phyloP scores from a whole-genome alignment of 2,797 vertebrate genomes.

The Gobio occitaniae region DNA sequence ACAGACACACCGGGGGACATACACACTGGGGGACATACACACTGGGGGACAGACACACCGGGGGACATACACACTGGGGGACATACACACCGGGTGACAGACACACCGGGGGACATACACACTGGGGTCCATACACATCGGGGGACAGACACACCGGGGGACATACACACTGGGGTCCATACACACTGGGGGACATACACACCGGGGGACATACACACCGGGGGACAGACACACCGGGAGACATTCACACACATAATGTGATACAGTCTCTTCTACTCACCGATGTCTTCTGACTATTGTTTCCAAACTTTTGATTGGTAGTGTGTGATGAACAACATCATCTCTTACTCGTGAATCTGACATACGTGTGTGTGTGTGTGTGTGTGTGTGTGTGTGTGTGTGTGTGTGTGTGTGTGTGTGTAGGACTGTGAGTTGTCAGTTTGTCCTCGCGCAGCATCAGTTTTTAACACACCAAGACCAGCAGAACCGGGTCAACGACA shows the following conservation, averaged over 20 bases:
- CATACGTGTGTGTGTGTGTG: constrained; percentile 4
- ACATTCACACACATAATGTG: neutral
- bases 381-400: constrained; percentile 43
- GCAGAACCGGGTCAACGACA: constrained; percentile 73
- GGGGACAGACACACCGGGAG: neutral
- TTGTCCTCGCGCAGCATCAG: constrained; percentile 78
- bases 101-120: too few relatives aligned
- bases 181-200: neutral
- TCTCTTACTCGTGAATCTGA: neutral
- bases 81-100: too few relatives aligned
- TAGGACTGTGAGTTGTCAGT: constrained; percentile 87
- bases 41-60: too few relatives aligned
- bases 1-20: too few relatives aligned
- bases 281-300: too few relatives aligned
- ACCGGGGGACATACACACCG: neutral
- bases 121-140: neutral
- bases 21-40: too few relatives aligned
- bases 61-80: too few relatives aligned
- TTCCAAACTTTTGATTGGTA: neutral
- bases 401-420: constrained; percentile 34
- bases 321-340: neutral
- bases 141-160: neutral
- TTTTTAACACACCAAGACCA: constrained; percentile 80
- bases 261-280: neutral
- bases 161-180: neutral